Evolutionary conservation across 2,888 invertebrate genomes (phyloP), one percentile per base, ranked within the genome.

Genomic region (Acronicta leporina): DNA sequence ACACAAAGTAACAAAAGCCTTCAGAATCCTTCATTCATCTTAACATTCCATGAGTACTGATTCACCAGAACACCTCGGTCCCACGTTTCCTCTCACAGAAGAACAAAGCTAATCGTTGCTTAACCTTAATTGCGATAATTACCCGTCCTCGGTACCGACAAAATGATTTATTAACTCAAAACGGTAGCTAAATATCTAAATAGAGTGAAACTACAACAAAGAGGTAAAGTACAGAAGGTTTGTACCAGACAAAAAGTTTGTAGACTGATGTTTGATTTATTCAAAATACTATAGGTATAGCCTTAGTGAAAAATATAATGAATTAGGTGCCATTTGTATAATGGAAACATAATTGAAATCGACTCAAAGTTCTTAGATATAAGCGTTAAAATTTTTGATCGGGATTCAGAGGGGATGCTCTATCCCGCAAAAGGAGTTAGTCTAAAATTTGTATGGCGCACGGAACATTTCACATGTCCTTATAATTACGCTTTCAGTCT

Each of bases 61-160:
- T 61, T 77, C 79, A 77, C 67, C 56, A 59, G 47, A 65, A 70
- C 59, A 73, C 52, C 60, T 56, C 48, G 69, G 85, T 86, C 87
- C 83, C 90, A 90, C 91, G 87, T 85, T 86, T 73, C 84, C 83
- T 84, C 82, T 76, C 72, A 75, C 79, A 79, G 74, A 76, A 85
- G 89, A 91, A 92, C 92, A 92, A 92, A 92, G 80, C 81, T 90
- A 91, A 91, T 91, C 85, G 87, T 90, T 90, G 87, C 85, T 92
- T 92, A 93, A 87, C 92, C 92, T 84, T 92, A 94, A 94, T 93
- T 92, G 87, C 90, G 86, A 87, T 93, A 92, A 93, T 92, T 91
- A 92, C 87, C 80, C 49, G 35, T 67, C 67, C 66, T 58, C 68
- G 69, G 77, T 81, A 87, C 86, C 87, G 89, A 90, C 91, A 87